Base-by-base conservation (phyloP, 1,140 invertebrate species). In the Intoshia linei region DNA sequence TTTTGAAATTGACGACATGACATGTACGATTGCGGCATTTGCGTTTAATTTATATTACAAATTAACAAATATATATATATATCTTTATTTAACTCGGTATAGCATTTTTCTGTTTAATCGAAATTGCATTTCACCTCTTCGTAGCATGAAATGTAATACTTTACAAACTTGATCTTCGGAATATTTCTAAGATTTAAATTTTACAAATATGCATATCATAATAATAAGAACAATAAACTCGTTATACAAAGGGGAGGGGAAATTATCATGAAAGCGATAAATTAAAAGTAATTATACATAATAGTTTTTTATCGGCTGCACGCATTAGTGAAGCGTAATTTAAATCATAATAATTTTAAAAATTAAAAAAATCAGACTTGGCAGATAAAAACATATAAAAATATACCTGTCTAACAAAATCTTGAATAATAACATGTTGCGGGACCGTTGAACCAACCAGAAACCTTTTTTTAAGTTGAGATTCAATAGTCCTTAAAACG, bases 21-120 rank as follows among this genome's bases (percentile, higher is more conserved):
- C n/a, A n/a, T n/a, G n/a, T n/a, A n/a, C n/a, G n/a, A n/a, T n/a
- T n/a, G n/a, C n/a, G n/a, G n/a, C n/a, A n/a, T n/a, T n/a, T n/a
- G n/a, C n/a, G n/a, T n/a, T n/a, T n/a, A n/a, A n/a, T n/a, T n/a
- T n/a, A n/a, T n/a, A n/a, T n/a, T n/a, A n/a, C n/a, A n/a, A n/a
- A n/a, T n/a, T n/a, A n/a, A n/a, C n/a, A n/a, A n/a, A n/a, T n/a
- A n/a, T n/a, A n/a, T n/a, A n/a, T n/a, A n/a, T n/a, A 31, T 40
- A 17, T 18, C 23, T 35, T 59, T 54, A 70, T 44, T 68, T 76
- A 10, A 93, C 61, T 49, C 87, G 65, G 54, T 78, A 92, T 2
- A 98, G 63, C 72, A 93, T 78, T 66, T 87, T 93, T 36, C 83
- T 67, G 54, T 95, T 84, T 63, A 81, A 70, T 33, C 81, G 65